These are phyloP conservation scores for Dorcus hopei DNA, from an alignment of 2,888 invertebrate genomes.

Conservation along the genomic window DNA sequence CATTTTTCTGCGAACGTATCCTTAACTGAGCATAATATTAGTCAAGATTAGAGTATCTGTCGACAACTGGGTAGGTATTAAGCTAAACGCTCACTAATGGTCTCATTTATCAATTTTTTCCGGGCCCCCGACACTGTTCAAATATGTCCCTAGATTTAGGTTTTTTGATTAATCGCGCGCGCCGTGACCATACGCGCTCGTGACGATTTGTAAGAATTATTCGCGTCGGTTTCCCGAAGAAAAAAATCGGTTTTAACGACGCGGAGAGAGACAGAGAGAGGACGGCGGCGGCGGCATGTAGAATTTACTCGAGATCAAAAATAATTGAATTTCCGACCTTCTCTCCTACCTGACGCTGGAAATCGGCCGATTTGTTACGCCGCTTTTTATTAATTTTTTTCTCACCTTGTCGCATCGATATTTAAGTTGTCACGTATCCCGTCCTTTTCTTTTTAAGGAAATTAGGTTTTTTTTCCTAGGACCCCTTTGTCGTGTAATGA, in stretches of 20 bases:
- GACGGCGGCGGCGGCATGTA: neutral
- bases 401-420: neutral
- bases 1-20: conserved; percentile 19
- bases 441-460: conserved; percentile 3
- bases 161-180: conserved; percentile 22
- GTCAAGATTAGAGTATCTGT: conserved; percentile 36
- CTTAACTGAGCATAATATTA: conserved; percentile 26
- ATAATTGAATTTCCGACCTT: conserved; percentile 3
- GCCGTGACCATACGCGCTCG: conserved; percentile 18
- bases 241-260: neutral
- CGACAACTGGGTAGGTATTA: conserved; percentile 35
- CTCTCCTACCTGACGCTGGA: neutral
- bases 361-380: neutral
- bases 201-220: conserved; percentile 5
- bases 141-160: conserved; percentile 6
- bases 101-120: conserved; percentile 43
- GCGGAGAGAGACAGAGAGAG: neutral
- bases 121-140: conserved; percentile 5
- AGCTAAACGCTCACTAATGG: conserved; percentile 43
- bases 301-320: conserved; percentile 1
- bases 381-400: neutral
- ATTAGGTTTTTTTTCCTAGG: neutral
- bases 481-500: neutral
- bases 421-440: conserved; percentile 1
- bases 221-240: neutral